A percentile compares a stretch with the other conserved stretches of the same genome.
Evolutionary conservation across 2,888 invertebrate species (phyloP).

Genomic region (Drosophila prolongata): DNA sequence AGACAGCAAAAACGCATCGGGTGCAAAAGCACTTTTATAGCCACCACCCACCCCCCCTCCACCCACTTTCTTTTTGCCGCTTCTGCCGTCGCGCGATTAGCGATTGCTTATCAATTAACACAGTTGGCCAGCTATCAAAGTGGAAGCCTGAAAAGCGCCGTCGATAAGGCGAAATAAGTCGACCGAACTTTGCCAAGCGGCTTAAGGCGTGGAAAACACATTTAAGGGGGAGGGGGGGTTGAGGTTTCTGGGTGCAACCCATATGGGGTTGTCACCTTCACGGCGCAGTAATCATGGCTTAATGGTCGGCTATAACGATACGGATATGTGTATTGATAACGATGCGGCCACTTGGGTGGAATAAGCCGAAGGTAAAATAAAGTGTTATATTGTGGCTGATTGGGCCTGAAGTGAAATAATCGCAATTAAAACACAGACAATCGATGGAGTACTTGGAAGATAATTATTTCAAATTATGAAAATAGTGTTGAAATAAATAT

Average conservation of each 20-base stretch:
- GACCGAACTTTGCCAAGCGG: conserved; percentile 16
- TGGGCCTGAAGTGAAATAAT: not conserved
- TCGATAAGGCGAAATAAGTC: conserved; percentile 50
- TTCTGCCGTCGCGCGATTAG: conserved; percentile 26
- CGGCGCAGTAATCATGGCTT: conserved; percentile 14
- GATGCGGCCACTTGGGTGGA: conserved; percentile 1
- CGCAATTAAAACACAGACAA: not conserved
- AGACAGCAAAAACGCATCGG: conserved; percentile 35
- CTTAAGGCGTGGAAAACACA: conserved; percentile 5
- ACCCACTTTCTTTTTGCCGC: not conserved
- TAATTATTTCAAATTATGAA: too few relatives aligned
- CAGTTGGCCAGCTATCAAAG: conserved; percentile 68
- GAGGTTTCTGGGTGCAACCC: not conserved
- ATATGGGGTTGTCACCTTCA: conserved; percentile 1
- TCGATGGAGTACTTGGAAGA: too few relatives aligned
- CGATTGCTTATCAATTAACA: conserved; percentile 70
- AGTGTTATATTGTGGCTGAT: not conserved
- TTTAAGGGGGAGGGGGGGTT: not conserved
- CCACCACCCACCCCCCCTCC: not conserved
- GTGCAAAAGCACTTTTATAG: conserved; percentile 4
- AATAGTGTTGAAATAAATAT: too few relatives aligned
- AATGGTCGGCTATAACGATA: conserved; percentile 8
- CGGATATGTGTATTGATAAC: not conserved
- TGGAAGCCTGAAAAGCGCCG: conserved; percentile 18
- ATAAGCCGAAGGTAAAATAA: conserved; percentile 6